Base-by-base conservation (phyloP, 2,113 vertebrate genomes). In the Chaetodon trifascialis region DNA sequence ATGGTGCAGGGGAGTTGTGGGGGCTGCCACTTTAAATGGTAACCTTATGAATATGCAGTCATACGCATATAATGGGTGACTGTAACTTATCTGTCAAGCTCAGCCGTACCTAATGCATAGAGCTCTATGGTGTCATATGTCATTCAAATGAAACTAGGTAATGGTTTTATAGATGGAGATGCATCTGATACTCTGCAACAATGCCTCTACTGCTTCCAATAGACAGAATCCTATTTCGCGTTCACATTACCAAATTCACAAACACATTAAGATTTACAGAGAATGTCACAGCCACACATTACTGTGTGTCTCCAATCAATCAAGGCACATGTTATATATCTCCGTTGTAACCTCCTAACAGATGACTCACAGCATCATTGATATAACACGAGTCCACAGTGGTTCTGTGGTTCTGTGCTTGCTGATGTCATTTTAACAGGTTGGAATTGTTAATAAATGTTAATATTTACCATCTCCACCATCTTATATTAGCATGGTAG, bases 31-130 rank as follows among this genome's bases (percentile, higher is more conserved):
- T 91, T 90, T 94, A 90, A 91, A 91, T 85, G 88, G 78, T 93
- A 92, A 93, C 92, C 88, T 93, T 93, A 89, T 91, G 89, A 92
- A 94, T 91, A 94, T 92, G 84, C 88, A 92, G 89, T 89, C 88
- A 84, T 85, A 89, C 49, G 40, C 72, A 73, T 75, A 73, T 83
- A 89, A 86, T 85, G 68, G 73, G 66, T 70, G 21, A 70, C 51
- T 64, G 67, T 65, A 66, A 85, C 84, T 76, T 86, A 76, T 81
- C 74, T 59, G 68, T 79, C 71, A 84, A 68, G 67, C 67, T 80
- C 78, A 44, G 25, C 56, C 47, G 38, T 65, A 49, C 60, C 73
- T n/a, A 60, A 38, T 79, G 51, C 40, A n/a, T 62, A 23, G 62
- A 7, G 60, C 66, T 68, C 16, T 70, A 63, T 60, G 46, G 36